phyloP scores from a whole-genome alignment of 2,888 invertebrate species.

The Pandemis cinnamomeana region DNA sequence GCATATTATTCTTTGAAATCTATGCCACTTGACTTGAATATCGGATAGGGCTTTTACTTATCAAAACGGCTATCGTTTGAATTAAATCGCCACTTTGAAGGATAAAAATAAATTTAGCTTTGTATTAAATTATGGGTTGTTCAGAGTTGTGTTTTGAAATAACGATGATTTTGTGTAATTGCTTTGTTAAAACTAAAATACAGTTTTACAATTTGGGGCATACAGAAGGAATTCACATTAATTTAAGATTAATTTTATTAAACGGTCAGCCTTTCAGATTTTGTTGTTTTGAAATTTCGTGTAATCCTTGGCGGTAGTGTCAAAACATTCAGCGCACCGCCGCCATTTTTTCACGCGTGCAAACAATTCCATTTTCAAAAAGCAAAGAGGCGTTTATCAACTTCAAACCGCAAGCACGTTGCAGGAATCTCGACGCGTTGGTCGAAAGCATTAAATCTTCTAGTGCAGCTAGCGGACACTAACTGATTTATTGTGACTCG shows the following conservation, averaged over 20 bases:
- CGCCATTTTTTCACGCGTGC: neutral
- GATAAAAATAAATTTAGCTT: neutral
- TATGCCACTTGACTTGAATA: constrained; percentile 28
- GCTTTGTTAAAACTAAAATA: too few relatives aligned
- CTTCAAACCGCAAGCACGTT: constrained; percentile 41
- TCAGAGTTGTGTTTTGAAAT: too few relatives aligned
- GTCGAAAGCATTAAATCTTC: constrained; percentile 51
- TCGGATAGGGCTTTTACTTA: constrained; percentile 18
- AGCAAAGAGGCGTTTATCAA: constrained; percentile 37
- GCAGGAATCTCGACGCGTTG: constrained; percentile 40
- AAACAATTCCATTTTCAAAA: constrained; percentile 34
- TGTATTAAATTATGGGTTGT: neutral
- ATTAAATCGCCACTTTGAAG: neutral
- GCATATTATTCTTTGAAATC: constrained; percentile 37
- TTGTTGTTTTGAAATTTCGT: neutral
- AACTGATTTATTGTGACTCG: constrained; percentile 42
- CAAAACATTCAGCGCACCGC: neutral
- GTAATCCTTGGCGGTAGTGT: neutral
- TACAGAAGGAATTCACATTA: too few relatives aligned
- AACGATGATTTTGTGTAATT: too few relatives aligned
- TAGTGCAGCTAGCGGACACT: constrained; percentile 44
- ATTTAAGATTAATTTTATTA: too few relatives aligned
- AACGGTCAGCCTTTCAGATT: too few relatives aligned
- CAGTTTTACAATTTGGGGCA: too few relatives aligned
- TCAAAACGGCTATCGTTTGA: constrained; percentile 20